A percentile compares a stretch with the other conserved stretches of the same genome.
These are phyloP conservation scores for Pedicia rivosa DNA, from an alignment of 2,888 invertebrate species.

Conservation along the genomic window DNA sequence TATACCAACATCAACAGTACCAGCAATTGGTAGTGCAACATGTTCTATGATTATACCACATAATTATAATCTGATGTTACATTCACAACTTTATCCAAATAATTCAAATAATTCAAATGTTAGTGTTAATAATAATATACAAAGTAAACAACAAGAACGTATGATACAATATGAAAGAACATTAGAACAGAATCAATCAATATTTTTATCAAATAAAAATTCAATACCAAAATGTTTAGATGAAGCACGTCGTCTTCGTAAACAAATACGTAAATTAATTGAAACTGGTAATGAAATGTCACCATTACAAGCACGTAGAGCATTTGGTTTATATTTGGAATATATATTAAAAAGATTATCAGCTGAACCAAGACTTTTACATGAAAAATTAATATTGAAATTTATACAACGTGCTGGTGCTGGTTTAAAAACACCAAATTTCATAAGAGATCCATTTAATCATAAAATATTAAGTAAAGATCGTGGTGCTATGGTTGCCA, in stretches of 20 bases:
- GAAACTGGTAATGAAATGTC: constrained; percentile 46
- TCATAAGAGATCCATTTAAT: constrained; percentile 35
- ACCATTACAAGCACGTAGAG: constrained; percentile 50
- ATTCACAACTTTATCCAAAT: constrained; percentile 56
- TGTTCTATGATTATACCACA: constrained; percentile 41
- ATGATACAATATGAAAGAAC: constrained; percentile 34
- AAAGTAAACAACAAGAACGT: constrained; percentile 20
- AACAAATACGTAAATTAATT: constrained; percentile 33
- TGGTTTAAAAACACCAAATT: constrained; percentile 52
- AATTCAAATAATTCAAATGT: constrained; percentile 14
- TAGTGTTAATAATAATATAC: constrained; percentile 20
- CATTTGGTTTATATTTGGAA: constrained; percentile 62
- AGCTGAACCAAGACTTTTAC: constrained; percentile 24
- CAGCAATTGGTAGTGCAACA: constrained; percentile 37
- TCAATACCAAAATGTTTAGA: constrained; percentile 27
- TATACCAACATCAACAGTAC: constrained; percentile 51
- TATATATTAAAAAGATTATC: constrained; percentile 54
- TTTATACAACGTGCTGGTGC: constrained; percentile 59
- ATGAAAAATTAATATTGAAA: constrained; percentile 46
- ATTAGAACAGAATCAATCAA: constrained; percentile 20
- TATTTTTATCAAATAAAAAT: constrained; percentile 24
- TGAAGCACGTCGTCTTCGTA: constrained; percentile 23
- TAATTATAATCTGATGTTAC: constrained; percentile 63
- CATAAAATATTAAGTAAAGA: constrained; percentile 63
- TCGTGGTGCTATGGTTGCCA: constrained; percentile 67